These are phyloP conservation scores for Kuschelorhynchus macadamiae DNA, from an alignment of 2,888 invertebrate genomes.

Conservation along the genomic window DNA sequence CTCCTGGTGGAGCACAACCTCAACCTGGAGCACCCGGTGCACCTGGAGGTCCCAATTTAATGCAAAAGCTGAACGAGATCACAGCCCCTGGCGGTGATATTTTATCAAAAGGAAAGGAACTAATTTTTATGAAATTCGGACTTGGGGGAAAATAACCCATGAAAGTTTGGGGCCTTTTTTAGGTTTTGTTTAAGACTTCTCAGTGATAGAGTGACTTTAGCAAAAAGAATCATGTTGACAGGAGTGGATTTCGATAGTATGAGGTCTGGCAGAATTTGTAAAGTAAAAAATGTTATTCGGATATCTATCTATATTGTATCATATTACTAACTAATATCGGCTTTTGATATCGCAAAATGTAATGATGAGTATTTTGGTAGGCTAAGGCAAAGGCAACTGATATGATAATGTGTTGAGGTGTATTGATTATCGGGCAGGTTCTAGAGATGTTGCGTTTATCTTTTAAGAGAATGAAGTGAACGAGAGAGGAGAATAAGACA, in stretches of 20 bases:
- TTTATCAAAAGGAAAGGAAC: constrained; percentile 92
- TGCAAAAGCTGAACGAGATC: constrained; percentile 92
- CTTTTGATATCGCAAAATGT: constrained; percentile 21
- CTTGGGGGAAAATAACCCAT: constrained; percentile 76
- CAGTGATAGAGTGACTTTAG: constrained; percentile 13
- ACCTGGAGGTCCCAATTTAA: constrained; percentile 79
- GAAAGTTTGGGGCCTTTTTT: constrained; percentile 38
- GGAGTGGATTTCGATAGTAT: background rate
- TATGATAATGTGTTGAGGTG: background rate
- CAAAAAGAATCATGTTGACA: background rate
- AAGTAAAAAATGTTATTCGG: background rate
- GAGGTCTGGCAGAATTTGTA: background rate
- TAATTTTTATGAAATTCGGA: constrained; percentile 95
- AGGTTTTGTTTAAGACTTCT: constrained; percentile 14
- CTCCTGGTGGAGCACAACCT: constrained; percentile 70
- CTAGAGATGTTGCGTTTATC: constrained; percentile 43
- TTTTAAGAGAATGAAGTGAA: constrained; percentile 19
- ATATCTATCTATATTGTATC: constrained; percentile 5
- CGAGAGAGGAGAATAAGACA: constrained; percentile 35
- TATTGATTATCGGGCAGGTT: constrained; percentile 17
- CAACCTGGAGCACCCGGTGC: constrained; percentile 64
- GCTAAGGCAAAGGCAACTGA: background rate
- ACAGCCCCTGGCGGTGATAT: constrained; percentile 92
- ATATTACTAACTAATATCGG: too few relatives aligned
- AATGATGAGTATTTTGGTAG: background rate